phyloP scores from a whole-genome alignment of 2,797 vertebrate species.

The Pogoniulus pusillus region DNA sequence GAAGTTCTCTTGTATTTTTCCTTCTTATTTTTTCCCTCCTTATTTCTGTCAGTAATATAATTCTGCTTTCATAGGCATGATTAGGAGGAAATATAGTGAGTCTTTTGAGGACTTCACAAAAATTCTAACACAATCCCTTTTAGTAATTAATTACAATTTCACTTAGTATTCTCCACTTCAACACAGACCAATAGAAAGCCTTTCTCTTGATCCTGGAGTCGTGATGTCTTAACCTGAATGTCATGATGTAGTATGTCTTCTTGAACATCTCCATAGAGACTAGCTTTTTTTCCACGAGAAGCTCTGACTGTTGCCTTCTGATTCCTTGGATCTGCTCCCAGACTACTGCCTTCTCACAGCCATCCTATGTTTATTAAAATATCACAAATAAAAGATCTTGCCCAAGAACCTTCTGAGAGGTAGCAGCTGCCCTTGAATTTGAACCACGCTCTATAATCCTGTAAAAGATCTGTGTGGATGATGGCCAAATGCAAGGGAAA shows the following conservation, averaged over 20 bases:
- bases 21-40: background rate
- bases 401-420: background rate
- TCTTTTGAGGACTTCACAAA: background rate
- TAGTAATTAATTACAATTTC: background rate
- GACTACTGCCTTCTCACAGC: background rate
- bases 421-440: background rate
- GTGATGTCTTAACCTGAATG: background rate
- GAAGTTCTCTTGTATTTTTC: background rate
- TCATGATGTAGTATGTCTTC: background rate
- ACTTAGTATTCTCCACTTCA: background rate
- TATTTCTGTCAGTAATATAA: background rate
- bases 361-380: background rate
- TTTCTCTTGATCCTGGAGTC: background rate
- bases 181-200: background rate
- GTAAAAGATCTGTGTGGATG: background rate
- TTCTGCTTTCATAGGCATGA: background rate
- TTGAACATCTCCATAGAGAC: background rate
- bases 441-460: background rate
- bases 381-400: background rate
- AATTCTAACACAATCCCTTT: background rate
- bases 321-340: background rate
- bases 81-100: background rate
- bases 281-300: background rate
- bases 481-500: background rate
- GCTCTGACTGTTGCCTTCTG: background rate